A percentile compares a stretch with the other conserved stretches of the same genome.
Evolutionary conservation across 2,113 vertebrate species (phyloP).

Genomic region (Glaucidium brasilianum): DNA sequence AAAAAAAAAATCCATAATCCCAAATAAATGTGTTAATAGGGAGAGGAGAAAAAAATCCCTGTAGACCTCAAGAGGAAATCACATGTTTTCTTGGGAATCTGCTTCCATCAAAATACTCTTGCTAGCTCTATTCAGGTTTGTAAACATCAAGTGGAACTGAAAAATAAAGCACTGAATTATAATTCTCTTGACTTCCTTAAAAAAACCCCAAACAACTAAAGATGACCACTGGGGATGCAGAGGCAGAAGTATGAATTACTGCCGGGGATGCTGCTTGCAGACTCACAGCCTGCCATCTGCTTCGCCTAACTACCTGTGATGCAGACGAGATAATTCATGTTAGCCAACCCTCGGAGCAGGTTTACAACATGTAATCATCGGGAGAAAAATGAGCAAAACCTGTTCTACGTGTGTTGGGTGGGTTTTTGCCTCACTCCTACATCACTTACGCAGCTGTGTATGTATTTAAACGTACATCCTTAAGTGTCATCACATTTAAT

Average conservation of each 20-base stretch:
- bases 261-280: background rate
- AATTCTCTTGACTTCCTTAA: background rate
- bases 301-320: background rate
- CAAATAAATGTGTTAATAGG: background rate
- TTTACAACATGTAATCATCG: background rate
- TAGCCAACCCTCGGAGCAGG: background rate
- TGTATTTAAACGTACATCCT: background rate
- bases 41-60: background rate
- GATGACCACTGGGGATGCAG: background rate
- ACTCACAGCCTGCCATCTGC: background rate
- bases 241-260: background rate
- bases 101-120: background rate
- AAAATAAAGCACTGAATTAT: background rate
- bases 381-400: background rate
- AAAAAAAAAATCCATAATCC: background rate
- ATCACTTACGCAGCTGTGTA: background rate
- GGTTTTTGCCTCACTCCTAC: background rate
- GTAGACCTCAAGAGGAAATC: background rate
- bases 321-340: background rate
- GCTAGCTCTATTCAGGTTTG: background rate
- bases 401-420: too few species aligned
- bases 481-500: background rate
- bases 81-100: background rate
- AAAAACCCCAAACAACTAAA: background rate
- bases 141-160: background rate